Base-by-base conservation (phyloP, 2,797 vertebrate genomes). In the Eutrigla gurnardus region DNA sequence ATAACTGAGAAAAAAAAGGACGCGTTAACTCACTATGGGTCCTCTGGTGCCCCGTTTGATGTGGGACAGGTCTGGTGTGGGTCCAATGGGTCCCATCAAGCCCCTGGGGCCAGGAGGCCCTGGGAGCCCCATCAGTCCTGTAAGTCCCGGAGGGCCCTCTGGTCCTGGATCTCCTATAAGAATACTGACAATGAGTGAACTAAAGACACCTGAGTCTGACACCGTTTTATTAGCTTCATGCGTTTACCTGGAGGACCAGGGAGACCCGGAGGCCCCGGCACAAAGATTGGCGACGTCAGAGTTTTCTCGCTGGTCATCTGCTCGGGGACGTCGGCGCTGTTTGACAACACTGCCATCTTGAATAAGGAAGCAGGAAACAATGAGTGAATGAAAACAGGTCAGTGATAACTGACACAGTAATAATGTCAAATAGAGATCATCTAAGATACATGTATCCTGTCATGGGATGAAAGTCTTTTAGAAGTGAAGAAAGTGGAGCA, bases 41-140 rank as follows among this genome's bases (percentile, higher is more conserved):
- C 98, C 98, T 64, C 98, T 94, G 43, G 96, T 94, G 80, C 98
- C 98, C 88, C 96, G 96, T 88, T 98, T 99, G 83, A 99, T 95
- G 80, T 97, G 96, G 45, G 96, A 95, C 80, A 98, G 91, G 50
- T 99, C 97, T 57, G 97, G 97, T 74, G 97, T 96, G 6, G 97
- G 97, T 35, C 97, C 98, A 78, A 97, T 95, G 17, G 97, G 98
- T 77, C 98, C 98, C 97, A 99, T 98, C 7, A 97, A 94, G 81
- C 98, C 98, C 59, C 97, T 94, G 0, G 97, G 96, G 47, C 98
- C 98, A 0, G 97, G 95, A 61, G 93, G 93, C 25, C 98, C 98
- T 0, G 96, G 95, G 45, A 93, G 89, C 14, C 98, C 98, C 12
- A 92, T 78, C 59, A 91, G 84, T 18, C 98, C 98, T 14, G 90